phyloP scores from a whole-genome alignment of 2,113 vertebrate species.

The Carassius carassius region DNA sequence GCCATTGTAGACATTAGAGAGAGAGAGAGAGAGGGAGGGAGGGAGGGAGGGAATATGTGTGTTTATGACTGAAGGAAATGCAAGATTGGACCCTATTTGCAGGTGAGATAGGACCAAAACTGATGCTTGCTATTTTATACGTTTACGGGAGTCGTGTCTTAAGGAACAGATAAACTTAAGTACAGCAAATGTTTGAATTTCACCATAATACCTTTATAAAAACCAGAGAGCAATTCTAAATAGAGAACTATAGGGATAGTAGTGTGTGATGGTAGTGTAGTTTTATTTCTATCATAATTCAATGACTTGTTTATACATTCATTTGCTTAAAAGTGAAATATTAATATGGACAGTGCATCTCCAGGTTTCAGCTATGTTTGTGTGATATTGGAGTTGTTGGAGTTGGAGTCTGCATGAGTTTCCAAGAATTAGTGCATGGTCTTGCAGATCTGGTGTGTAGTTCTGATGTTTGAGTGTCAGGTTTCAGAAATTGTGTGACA shows the following conservation, averaged over 20 bases:
- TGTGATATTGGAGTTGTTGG: background rate
- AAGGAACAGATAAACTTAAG: background rate
- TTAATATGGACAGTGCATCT: background rate
- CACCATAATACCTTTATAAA: background rate
- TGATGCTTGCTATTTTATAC: background rate
- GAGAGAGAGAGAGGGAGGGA: background rate
- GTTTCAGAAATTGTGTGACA: no score
- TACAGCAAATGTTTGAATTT: background rate
- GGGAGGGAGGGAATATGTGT: background rate
- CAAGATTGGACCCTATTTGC: background rate
- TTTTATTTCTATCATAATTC: no score
- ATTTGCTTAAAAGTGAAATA: no score
- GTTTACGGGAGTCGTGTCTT: background rate
- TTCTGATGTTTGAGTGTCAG: no score
- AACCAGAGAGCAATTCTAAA: background rate
- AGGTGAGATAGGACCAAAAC: background rate
- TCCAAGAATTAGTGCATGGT: no score
- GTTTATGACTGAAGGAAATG: constrained; percentile 1
- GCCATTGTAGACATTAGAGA: constrained; percentile 20
- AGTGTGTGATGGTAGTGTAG: no score
- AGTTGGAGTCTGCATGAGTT: background rate
- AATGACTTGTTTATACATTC: no score
- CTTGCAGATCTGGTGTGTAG: no score
- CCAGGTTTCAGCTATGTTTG: background rate
- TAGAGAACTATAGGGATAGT: no score